phyloP scores from a whole-genome alignment of 2,113 vertebrate species.

The Tetrax tetrax region DNA sequence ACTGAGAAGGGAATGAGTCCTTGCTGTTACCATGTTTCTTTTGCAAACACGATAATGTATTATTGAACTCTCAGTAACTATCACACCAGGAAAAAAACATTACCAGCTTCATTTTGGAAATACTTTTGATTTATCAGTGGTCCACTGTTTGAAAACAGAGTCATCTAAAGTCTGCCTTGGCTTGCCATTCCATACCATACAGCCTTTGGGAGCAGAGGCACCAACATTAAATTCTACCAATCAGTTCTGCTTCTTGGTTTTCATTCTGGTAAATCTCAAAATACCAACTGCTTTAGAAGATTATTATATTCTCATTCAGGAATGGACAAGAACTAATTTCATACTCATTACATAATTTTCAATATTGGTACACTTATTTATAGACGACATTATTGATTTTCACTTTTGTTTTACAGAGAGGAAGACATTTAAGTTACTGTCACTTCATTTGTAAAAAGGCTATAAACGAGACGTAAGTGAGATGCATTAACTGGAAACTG shows the following conservation, averaged over 20 bases:
- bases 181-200: not conserved
- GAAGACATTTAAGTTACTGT: not conserved
- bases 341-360: not conserved
- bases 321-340: not conserved
- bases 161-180: not conserved
- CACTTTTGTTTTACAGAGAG: not conserved
- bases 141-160: not conserved
- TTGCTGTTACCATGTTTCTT: not conserved
- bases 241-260: not conserved
- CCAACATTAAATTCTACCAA: not conserved
- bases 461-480: not conserved
- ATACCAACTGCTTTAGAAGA: not conserved
- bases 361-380: not conserved
- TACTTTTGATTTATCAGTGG: not conserved
- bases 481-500: not conserved
- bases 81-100: not conserved
- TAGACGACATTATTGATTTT: constrained; percentile 7
- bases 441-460: not conserved
- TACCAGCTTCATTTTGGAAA: not conserved
- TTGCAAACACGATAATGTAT: not conserved
- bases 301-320: not conserved
- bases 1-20: not conserved
- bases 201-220: not conserved
- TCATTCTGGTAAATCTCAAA: not conserved
- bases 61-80: not conserved